phyloP scores from a whole-genome alignment of 2,888 invertebrate genomes.

The Drosophila quinaria region DNA sequence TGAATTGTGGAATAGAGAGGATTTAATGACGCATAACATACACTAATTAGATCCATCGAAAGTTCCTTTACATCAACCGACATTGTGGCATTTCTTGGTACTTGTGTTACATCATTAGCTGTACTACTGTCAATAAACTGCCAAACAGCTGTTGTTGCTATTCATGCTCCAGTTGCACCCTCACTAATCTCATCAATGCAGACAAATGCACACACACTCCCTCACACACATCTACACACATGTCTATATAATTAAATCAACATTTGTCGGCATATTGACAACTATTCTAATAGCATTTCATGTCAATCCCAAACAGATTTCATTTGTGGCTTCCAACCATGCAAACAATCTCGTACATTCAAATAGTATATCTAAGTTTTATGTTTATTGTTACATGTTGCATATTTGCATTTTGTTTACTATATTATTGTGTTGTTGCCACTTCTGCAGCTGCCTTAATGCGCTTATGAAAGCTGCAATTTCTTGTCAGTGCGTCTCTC shows the following conservation, averaged over 20 bases:
- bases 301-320: constrained; percentile 35
- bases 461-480: constrained; percentile 59
- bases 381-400: constrained; percentile 29
- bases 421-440: constrained; percentile 39
- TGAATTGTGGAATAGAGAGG: background rate
- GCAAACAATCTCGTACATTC: background rate
- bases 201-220: constrained; percentile 7
- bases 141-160: constrained; percentile 25
- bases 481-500: constrained; percentile 20
- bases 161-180: constrained; percentile 31
- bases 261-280: constrained; percentile 60
- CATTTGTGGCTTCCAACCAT: constrained; percentile 22
- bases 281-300: constrained; percentile 38
- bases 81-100: background rate
- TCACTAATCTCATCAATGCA: constrained; percentile 49
- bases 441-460: constrained; percentile 52
- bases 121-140: constrained; percentile 3
- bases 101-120: background rate
- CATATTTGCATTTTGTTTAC: constrained; percentile 70
- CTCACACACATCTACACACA: background rate
- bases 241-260: constrained; percentile 55
- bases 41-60: background rate
- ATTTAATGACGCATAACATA: background rate
- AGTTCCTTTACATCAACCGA: background rate
- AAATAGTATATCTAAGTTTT: constrained; percentile 7